These are phyloP conservation scores for Slavum lentiscoides DNA, from an alignment of 2,888 invertebrate genomes.

Conservation along the genomic window DNA sequence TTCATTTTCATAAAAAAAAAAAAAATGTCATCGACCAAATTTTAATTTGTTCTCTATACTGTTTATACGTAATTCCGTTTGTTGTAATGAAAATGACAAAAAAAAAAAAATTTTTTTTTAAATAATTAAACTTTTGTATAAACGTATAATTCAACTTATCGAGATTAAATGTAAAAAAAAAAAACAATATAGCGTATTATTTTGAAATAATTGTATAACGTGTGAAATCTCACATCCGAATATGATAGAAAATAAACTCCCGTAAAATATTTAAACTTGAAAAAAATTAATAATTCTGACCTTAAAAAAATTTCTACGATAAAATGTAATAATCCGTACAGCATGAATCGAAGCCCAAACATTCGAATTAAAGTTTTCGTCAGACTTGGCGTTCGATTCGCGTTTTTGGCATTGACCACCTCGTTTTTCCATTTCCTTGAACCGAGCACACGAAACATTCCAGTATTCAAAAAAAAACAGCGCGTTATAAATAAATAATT, in stretches of 20 bases:
- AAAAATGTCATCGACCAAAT: no score
- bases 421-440: constrained; percentile 67
- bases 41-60: no score
- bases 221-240: no score
- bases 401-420: constrained; percentile 62
- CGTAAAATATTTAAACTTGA: not conserved
- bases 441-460: not conserved
- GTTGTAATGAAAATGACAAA: no score
- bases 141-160: no score
- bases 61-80: no score
- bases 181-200: no score
- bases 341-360: constrained; percentile 67
- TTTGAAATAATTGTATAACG: no score
- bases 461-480: not conserved
- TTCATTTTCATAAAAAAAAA: no score
- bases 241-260: not conserved
- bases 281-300: constrained; percentile 60
- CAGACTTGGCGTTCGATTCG: constrained; percentile 66
- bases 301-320: constrained; percentile 67
- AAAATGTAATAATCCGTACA: constrained; percentile 69
- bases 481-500: constrained; percentile 56
- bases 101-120: no score
- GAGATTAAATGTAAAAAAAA: no score
- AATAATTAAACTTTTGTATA: no score
- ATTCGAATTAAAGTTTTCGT: constrained; percentile 66